Conservation (phyloP, 2,113 vertebrate species). For the Grantiella picta region DNA sequence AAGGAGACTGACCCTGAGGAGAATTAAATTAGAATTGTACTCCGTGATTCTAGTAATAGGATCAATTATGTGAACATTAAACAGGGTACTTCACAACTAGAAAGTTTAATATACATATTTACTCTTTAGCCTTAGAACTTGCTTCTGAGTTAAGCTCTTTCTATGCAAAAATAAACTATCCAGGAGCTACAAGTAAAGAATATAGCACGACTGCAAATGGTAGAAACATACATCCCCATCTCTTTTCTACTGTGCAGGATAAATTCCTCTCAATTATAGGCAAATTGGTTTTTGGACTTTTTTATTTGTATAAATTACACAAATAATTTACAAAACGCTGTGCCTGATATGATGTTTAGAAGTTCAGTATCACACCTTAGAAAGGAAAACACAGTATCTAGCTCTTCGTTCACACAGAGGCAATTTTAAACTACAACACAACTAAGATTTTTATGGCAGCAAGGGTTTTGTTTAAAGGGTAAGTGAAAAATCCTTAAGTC, state of each 20-base stretch:
- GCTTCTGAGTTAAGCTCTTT: neutral
- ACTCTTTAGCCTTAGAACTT: neutral
- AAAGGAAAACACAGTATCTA: neutral
- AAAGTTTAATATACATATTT: neutral
- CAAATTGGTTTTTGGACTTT: neutral
- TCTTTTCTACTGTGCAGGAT: neutral
- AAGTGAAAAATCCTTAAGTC: neutral
- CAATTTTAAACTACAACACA: neutral
- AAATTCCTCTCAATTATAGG: neutral
- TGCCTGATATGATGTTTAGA: neutral
- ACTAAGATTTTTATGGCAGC: neutral
- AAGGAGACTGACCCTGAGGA: slow-evolving; percentile 94
- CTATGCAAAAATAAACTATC: neutral
- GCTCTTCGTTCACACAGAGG: neutral
- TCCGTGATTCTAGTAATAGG: neutral
- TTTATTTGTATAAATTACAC: neutral
- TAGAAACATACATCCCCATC: neutral
- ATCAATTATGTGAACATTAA: neutral
- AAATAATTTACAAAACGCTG: neutral
- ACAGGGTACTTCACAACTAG: neutral
- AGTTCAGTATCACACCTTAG: neutral
- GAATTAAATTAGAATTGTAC: neutral
- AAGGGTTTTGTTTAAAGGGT: neutral
- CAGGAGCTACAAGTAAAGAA: neutral
- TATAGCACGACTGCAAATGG: neutral